These are phyloP conservation scores for Leptoteleia sp. DNA, from an alignment of 1,140 invertebrate species.

Conservation along the genomic window DNA sequence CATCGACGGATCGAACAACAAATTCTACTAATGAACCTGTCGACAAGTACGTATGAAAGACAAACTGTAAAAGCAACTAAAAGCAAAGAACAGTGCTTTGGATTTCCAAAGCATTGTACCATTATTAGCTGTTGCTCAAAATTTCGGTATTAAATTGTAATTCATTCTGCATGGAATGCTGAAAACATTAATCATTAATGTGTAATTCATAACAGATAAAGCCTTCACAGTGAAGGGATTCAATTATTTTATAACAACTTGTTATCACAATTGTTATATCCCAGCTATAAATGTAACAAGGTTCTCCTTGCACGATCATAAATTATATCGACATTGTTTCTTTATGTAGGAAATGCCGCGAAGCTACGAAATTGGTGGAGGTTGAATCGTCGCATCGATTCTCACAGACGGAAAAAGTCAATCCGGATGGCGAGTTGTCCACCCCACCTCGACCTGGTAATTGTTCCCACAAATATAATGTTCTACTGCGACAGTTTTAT, in stretches of 20 bases:
- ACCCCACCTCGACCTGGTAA: slow-evolving; percentile 78
- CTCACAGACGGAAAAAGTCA: slow-evolving; percentile 48
- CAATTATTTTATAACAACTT: slow-evolving; percentile 19
- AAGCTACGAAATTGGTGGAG: slow-evolving; percentile 63
- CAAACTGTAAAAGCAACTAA: not conserved
- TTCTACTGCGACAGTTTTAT: slow-evolving; percentile 33
- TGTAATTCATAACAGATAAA: too few relatives aligned
- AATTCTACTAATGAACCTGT: slow-evolving; percentile 55
- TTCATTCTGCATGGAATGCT: too few relatives aligned
- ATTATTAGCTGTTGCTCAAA: not conserved
- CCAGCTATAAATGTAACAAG: slow-evolving; percentile 14
- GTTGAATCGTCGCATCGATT: slow-evolving; percentile 54
- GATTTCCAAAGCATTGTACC: not conserved
- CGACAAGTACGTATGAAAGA: slow-evolving; percentile 40
- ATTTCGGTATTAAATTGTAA: not conserved
- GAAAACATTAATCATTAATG: not conserved
- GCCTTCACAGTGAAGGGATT: not conserved
- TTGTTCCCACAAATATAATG: slow-evolving; percentile 35
- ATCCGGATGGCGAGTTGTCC: slow-evolving; percentile 65
- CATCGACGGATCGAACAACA: slow-evolving; percentile 41
- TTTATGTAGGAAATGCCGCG: slow-evolving; percentile 67
- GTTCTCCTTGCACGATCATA: slow-evolving; percentile 25
- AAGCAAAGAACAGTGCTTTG: not conserved
- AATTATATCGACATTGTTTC: slow-evolving; percentile 65
- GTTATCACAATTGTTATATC: slow-evolving; percentile 17